A percentile compares a stretch with the other conserved stretches of the same genome.
Conservation (phyloP, 2,888 invertebrate species). For the Calameuta filiformis region DNA sequence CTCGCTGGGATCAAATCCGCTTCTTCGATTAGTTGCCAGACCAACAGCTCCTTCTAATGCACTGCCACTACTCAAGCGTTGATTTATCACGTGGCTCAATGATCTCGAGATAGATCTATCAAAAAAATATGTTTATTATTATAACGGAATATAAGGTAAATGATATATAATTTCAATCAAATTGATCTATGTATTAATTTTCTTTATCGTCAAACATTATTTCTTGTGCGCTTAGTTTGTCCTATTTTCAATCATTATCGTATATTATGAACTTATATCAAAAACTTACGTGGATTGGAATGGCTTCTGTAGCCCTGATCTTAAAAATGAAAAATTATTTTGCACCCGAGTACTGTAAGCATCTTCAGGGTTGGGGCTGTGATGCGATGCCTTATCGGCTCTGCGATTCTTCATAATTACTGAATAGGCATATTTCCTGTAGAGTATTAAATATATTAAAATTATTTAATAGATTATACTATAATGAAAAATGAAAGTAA, state of each 20-base stretch:
- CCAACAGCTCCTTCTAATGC: conserved; percentile 68
- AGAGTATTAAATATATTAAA: conserved; percentile 22
- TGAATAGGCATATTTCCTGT: conserved; percentile 77
- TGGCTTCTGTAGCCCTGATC: conserved; percentile 62
- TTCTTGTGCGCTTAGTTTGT: too few species aligned
- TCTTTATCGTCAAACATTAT: too few species aligned
- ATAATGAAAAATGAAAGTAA: not conserved
- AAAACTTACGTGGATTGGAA: conserved; percentile 57
- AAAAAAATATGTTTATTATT: conserved; percentile 23
- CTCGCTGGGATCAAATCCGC: conserved; percentile 86
- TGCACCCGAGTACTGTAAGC: conserved; percentile 45
- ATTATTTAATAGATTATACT: not conserved
- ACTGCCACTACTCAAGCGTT: conserved; percentile 59
- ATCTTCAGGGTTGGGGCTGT: conserved; percentile 74
- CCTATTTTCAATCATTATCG: too few species aligned
- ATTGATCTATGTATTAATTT: too few species aligned
- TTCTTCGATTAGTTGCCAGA: conserved; percentile 68
- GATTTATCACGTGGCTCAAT: conserved; percentile 55
- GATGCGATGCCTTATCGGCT: conserved; percentile 51
- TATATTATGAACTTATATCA: conserved; percentile 22
- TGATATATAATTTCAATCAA: not conserved
- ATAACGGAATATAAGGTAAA: conserved; percentile 4
- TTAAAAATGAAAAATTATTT: conserved; percentile 64
- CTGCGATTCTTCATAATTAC: conserved; percentile 69
- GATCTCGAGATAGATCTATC: conserved; percentile 53